Conservation (phyloP, 35 echinoderm and acorn worm species). For the Diadema setosum region DNA sequence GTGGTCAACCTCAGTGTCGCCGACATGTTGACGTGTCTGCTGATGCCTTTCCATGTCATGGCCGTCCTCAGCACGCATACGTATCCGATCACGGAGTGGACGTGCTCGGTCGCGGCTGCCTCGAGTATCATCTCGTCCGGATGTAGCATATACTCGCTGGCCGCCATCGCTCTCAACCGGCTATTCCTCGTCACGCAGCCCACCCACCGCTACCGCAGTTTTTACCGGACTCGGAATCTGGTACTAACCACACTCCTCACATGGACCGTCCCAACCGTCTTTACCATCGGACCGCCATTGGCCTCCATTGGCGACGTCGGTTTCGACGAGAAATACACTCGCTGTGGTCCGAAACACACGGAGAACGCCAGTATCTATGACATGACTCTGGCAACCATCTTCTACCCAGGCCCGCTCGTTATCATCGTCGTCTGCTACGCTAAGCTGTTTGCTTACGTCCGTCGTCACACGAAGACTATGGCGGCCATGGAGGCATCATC, state of each 20-base stretch:
- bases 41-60: conserved; percentile 51
- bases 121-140: conserved; percentile 45
- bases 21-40: conserved; percentile 64
- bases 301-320: conserved; percentile 52
- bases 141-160: conserved; percentile 65
- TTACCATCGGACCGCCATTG: not conserved
- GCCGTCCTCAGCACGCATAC: conserved; percentile 43
- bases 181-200: conserved; percentile 46
- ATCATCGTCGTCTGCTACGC: conserved; percentile 63
- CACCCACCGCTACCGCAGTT: not conserved
- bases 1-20: conserved; percentile 79
- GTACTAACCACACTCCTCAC: conserved; percentile 15
- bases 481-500: conserved; percentile 26
- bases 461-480: conserved; percentile 59
- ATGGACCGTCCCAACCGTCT: conserved; percentile 41
- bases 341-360: conserved; percentile 43
- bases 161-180: conserved; percentile 36
- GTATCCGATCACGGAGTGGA: conserved; percentile 49
- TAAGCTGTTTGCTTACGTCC: conserved; percentile 33
- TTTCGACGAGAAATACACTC: conserved; percentile 27
- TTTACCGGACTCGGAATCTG: conserved; percentile 26
- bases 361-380: conserved; percentile 22
- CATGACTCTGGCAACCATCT: not conserved
- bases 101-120: conserved; percentile 45
- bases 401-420: conserved; percentile 55